Conservation (phyloP, 2,113 vertebrate genomes). For the Petrocephalus microphthalmus region DNA sequence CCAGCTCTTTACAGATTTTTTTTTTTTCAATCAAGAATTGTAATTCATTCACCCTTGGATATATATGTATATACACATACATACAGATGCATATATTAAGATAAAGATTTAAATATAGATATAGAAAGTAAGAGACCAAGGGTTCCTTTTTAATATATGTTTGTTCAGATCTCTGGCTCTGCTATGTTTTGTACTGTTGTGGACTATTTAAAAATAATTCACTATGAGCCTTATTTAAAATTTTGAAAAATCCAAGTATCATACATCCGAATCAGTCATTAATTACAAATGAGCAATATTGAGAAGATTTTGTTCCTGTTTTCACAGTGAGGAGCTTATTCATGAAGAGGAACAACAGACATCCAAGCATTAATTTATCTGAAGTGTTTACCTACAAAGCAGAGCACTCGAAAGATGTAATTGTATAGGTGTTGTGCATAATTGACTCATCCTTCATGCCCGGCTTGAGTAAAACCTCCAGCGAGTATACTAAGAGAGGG, state of each 20-base stretch:
- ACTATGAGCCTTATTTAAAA: background rate
- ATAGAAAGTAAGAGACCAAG: background rate
- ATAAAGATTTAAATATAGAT: background rate
- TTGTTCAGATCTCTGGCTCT: background rate
- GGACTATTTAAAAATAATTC: background rate
- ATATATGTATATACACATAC: background rate
- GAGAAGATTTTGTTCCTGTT: background rate
- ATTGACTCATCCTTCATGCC: slow-evolving; percentile 2
- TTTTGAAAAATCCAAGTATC: background rate
- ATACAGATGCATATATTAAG: background rate
- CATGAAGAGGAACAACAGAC: background rate
- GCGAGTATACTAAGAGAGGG: background rate
- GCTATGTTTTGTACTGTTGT: background rate
- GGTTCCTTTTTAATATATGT: background rate
- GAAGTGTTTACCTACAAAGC: background rate
- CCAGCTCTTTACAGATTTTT: background rate
- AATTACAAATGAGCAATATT: background rate
- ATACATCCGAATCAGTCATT: background rate
- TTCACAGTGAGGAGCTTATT: background rate
- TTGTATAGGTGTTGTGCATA: background rate
- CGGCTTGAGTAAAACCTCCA: background rate
- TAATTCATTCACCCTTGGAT: background rate
- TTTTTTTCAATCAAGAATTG: background rate
- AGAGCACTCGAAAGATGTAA: background rate
- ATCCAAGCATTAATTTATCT: background rate